These are phyloP conservation scores for Cololabis saira DNA, from an alignment of 2,113 vertebrate genomes.

Conservation along the genomic window DNA sequence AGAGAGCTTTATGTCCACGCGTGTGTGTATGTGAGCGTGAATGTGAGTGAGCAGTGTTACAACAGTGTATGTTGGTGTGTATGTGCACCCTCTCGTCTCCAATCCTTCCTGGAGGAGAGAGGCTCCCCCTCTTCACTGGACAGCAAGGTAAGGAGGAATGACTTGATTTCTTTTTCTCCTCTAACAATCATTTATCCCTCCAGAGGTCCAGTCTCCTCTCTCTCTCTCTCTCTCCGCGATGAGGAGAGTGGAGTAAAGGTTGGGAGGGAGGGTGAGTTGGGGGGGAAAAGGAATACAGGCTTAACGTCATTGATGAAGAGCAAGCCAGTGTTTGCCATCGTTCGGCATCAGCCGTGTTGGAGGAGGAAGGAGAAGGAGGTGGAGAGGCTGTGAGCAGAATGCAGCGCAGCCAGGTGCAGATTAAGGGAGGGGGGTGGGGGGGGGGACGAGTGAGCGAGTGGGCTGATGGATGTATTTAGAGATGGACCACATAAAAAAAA, in stretches of 20 bases:
- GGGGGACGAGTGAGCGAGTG: constrained; percentile 25
- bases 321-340: constrained; percentile 46
- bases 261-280: background rate
- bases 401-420: constrained; percentile 67
- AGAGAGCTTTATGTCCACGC: constrained; percentile 47
- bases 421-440: constrained; percentile 17
- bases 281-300: constrained; percentile 43
- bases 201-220: constrained; percentile 27
- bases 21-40: constrained; percentile 47
- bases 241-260: constrained; percentile 33
- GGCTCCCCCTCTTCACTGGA: constrained; percentile 74
- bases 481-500: constrained; percentile 59
- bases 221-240: constrained; percentile 19
- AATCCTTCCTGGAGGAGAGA: constrained; percentile 76
- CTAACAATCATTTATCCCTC: constrained; percentile 51
- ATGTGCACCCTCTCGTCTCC: constrained; percentile 66
- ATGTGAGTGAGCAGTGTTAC: constrained; percentile 51
- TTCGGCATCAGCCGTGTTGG: constrained; percentile 54
- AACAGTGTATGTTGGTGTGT: constrained; percentile 60
- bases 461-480: constrained; percentile 42
- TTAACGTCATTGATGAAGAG: constrained; percentile 78
- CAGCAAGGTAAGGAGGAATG: constrained; percentile 78
- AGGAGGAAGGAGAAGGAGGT: constrained; percentile 45
- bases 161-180: constrained; percentile 20
- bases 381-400: constrained; percentile 61